These are phyloP conservation scores for Mormyrus lacerda DNA, from an alignment of 2,113 vertebrate genomes.

Conservation along the genomic window DNA sequence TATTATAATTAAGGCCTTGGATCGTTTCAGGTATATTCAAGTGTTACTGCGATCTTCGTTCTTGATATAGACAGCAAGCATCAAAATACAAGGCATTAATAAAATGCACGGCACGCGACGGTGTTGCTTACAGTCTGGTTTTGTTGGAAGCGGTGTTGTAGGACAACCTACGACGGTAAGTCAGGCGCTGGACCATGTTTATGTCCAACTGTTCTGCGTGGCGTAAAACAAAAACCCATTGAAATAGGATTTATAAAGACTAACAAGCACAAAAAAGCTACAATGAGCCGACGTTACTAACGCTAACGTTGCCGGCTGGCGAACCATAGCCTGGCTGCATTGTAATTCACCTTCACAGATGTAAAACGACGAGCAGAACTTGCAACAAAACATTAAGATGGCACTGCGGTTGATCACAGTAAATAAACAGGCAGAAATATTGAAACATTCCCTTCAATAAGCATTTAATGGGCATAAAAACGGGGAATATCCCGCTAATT, in stretches of 20 bases:
- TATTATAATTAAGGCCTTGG: not conserved
- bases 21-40: not conserved
- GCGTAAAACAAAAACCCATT: rapidly evolving
- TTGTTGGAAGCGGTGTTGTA: slow-evolving; percentile 99
- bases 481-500: not conserved
- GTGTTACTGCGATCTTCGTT: not conserved
- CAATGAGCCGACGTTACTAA: not conserved
- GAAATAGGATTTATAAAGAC: not conserved
- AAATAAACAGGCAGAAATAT: not conserved
- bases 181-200: slow-evolving; percentile 91
- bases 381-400: not conserved
- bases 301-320: not conserved
- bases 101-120: not conserved
- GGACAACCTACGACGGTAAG: slow-evolving; percentile 97
- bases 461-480: not conserved
- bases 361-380: not conserved
- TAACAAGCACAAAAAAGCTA: not conserved
- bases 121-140: slow-evolving; percentile 83
- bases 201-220: slow-evolving; percentile 42
- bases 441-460: not conserved
- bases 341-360: not conserved
- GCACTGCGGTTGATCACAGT: not conserved
- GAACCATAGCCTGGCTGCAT: not conserved
- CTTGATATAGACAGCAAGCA: not conserved
- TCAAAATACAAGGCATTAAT: not conserved